Base-by-base conservation (phyloP, 2,797 vertebrate genomes). In the Staurois parvus region DNA sequence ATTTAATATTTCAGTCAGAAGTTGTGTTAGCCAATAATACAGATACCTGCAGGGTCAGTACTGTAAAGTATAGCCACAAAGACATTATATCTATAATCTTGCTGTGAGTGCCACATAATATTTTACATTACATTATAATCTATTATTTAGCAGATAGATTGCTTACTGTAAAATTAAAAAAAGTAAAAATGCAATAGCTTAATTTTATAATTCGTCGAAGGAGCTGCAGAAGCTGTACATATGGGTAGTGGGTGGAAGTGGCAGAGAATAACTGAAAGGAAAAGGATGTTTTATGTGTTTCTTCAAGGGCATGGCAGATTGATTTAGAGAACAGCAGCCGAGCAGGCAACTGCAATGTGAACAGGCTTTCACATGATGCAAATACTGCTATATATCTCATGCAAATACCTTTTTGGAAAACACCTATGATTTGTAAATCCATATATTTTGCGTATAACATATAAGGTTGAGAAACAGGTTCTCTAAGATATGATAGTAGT, bases 221-320 rank as follows among this genome's bases (percentile, higher is more conserved):
- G 85, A 88, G 81, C 82, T 78, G 72, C 59, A 87, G 34, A 67
- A 90, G 89, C 67, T 80, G 81, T 87, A 73, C 83, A 89, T 87
- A 88, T 89, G 82, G 87, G 83, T 88, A 90, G 90, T 74, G 73
- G 86, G 83, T 52, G 91, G 84, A 91, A 90, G 88, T 76, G 73
- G 87, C 86, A 89, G 80, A 83, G 76, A 90, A 84, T 82, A 90
- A 88, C 85, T 84, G 86, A 85, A 83, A 87, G 86, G 82, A 64
- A 86, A 79, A 34, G 84, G 67, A 88, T 87, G 77, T 76, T 89
- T 88, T 84, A 87, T 86, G 83, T 73, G 21, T 0, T 28, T 87
- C 83, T 76, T 88, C 87, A 91, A 91, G 88, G 89, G 84, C 88
- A 79, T 0, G n/a, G 88, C 74, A 90, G 87, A 84, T 89, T 86